Base-by-base conservation (phyloP, 2,888 invertebrate genomes). In the Pandemis corylana region DNA sequence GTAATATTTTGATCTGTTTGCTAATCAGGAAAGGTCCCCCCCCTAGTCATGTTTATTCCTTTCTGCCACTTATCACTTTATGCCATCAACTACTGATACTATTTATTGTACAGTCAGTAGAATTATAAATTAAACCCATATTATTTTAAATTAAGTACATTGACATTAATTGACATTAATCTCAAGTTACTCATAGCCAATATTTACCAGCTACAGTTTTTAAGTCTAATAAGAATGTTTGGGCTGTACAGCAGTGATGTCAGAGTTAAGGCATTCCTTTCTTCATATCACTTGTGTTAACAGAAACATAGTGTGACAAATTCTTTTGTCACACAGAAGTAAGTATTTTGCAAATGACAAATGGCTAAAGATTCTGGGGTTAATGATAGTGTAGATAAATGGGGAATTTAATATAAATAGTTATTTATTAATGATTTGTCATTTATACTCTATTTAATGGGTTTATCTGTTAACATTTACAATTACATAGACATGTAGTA, bases 211-310 rank as follows among this genome's bases (percentile, higher is more conserved):
- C 51, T 12, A 66, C 59, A 68, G 61, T 53, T 63, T 51, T 68
- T 70, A 66, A 62, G 61, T 71, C 51, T 70, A 75, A 67, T 75
- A 71, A 70, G 62, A 36, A 67, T 65, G 65, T 49, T 49, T 28
- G 62, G n/a, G 53, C n/a, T 73, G 64, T 64, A 56, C 41, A 61
- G 51, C 76, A 82, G 81, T 91, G 92, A 92, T 90, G 90, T 92
- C 91, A 91, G 83, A 78, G 73, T 70, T 77, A 78, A 85, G 83
- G 84, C 81, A 87, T 85, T 84, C 81, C 77, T 83, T 83, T 83
- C 81, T 81, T 79, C 68, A 63, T 79, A 78, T 80, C 91, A 91
- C 85, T 90, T 91, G 91, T 87, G 85, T 81, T 85, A 90, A 91
- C 85, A 90, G 68, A 73, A 15, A 51, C 42, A 36, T 5, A 3